These are phyloP conservation scores for Danionella dracula DNA, from an alignment of 2,797 vertebrate genomes.

Conservation along the genomic window DNA sequence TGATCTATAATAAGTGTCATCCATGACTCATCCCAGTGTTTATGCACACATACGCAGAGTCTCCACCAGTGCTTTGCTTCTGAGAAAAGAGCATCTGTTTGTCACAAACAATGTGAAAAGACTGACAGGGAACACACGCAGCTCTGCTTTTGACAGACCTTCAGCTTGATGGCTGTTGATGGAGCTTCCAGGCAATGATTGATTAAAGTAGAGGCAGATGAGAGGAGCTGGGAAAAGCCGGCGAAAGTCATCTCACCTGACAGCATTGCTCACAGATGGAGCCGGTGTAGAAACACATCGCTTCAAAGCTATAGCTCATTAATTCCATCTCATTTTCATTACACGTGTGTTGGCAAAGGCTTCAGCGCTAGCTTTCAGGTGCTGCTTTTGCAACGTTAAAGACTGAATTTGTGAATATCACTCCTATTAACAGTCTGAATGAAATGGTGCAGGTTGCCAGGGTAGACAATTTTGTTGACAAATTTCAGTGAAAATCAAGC, in stretches of 20 bases:
- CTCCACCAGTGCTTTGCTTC: background rate
- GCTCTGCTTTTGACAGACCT: constrained; percentile 24
- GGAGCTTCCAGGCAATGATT: constrained; percentile 7
- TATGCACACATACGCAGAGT: background rate
- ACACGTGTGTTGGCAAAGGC: background rate
- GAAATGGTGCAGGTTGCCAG: background rate
- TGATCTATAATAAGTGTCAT: background rate
- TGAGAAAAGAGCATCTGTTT: constrained; percentile 10
- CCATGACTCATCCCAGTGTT: constrained; percentile 8
- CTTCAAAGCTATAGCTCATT: constrained; percentile 29
- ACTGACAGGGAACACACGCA: constrained; percentile 8
- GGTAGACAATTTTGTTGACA: no score
- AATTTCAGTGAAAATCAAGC: no score
- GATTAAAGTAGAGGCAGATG: constrained; percentile 12
- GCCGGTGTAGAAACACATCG: background rate
- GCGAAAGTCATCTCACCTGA: constrained; percentile 9
- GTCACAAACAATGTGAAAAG: background rate
- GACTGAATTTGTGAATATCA: background rate
- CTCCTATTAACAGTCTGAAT: background rate
- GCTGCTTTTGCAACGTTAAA: background rate
- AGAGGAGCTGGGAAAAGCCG: constrained; percentile 1
- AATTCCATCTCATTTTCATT: constrained; percentile 25
- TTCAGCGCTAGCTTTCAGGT: background rate
- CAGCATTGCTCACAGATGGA: background rate
- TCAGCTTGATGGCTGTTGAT: constrained; percentile 20